phyloP scores from a whole-genome alignment of 1,140 invertebrate species.

The Lepidurus arcticus region DNA sequence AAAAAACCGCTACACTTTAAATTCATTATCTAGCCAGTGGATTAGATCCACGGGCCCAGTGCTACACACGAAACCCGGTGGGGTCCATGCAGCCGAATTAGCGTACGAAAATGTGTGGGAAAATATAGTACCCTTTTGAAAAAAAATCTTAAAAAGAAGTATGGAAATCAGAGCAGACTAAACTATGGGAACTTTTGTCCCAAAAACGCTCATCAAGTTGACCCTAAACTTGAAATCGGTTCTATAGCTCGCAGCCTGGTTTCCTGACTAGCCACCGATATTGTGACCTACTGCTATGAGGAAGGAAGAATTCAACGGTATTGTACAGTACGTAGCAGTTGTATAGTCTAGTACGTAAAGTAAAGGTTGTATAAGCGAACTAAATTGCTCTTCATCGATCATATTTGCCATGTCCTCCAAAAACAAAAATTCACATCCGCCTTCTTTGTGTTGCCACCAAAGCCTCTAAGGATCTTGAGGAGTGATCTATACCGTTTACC shows the following conservation, averaged over 20 bases:
- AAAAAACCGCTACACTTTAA: background rate
- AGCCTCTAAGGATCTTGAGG: background rate
- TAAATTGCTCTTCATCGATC: background rate
- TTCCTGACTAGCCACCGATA: background rate
- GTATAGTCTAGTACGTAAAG: too few relatives aligned
- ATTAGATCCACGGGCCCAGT: background rate
- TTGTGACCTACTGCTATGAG: background rate
- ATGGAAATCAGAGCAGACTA: background rate
- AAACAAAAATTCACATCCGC: background rate
- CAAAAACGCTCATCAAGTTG: slow-evolving; percentile 5
- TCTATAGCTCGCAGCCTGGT: background rate
- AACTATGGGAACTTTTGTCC: background rate
- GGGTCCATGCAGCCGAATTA: background rate
- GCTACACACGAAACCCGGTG: background rate
- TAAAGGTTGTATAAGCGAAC: background rate
- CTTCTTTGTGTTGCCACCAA: background rate
- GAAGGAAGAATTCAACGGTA: background rate
- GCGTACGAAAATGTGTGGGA: background rate
- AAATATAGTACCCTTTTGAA: background rate
- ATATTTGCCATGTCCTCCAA: background rate
- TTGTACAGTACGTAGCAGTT: background rate
- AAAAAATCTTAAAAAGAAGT: background rate
- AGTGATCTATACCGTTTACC: background rate
- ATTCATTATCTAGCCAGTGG: background rate
- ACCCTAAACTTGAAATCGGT: slow-evolving; percentile 12